Base-by-base conservation (phyloP, 2,888 invertebrate species). In the Erynnis tages region DNA sequence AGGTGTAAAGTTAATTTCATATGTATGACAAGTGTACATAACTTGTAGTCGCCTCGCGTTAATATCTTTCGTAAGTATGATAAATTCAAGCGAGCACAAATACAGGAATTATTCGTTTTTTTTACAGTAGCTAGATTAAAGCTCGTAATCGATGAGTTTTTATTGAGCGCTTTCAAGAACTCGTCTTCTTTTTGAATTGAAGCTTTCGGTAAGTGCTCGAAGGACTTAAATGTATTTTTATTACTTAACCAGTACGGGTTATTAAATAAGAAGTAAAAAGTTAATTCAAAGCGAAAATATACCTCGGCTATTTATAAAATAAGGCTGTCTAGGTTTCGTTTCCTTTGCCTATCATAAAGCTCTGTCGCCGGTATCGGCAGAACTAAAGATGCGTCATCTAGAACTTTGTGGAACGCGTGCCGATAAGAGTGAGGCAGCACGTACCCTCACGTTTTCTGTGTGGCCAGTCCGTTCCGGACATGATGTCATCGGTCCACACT, bases 401-500 rank as follows among this genome's bases (percentile, higher is more conserved):
- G 63, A 59, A 62, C 64, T 47, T 38, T 37, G 64, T 65, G 61
- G 67, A 68, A 71, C 73, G 70, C 71, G 69, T 65, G 63, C 61
- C 57, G 62, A 76, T 71, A 67, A 65, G 70, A 76, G 67, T 63
- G 34, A 35, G 69, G 68, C 66, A 66, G 71, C 79, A 79, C 76
- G 79, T 82, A 79, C 66, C 74, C 69, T 77, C 79, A 78, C 79
- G 79, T 79, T 79, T 77, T 78, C 72, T 81, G 85, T 86, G 84
- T 81, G 82, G 83, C 76, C 80, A 70, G 66, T 70, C 65, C 71
- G 69, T 68, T 78, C 82, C 86, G 86, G 86, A 85, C 82, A 82
- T 88, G 86, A 87, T 82, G 84, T 88, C 87, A 87, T 74, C 81
- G 70, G 60, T 72, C 67, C 76, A 75, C 80, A 75, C 76, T 76